Evolutionary conservation across 2,113 vertebrate genomes (phyloP), one percentile per base, ranked within the genome.

Genomic region (Corythoichthys haematopterus): DNA sequence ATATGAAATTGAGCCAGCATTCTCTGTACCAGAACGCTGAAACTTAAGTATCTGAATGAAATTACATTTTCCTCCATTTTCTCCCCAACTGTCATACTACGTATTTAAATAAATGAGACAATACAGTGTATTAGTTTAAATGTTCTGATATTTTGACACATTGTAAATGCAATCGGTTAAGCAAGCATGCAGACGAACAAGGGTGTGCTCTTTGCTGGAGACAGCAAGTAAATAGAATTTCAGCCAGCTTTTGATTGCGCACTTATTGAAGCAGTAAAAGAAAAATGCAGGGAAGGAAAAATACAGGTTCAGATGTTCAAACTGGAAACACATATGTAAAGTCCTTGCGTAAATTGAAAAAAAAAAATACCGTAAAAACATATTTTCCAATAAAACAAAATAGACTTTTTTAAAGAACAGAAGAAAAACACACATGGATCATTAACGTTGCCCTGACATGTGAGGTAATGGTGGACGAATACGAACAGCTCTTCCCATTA

Each of bases 401-500:
- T 20, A 4, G 43, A 36, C 40, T 38, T 52, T 28, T 63, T 36
- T 35, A n/a, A 43, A 55, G 15, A 55, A 66, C 58, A 59, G 36
- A 48, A 16, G 8, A 69, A 65, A 15, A 47, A 47, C 61, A 65
- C 20, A 71, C 20, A 69, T 51, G 69, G 43, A 70, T 68, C 74
- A 57, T 38, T 81, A 68, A 70, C 33, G 55, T 36, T 57, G 55
- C 55, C 33, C 13, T 36, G 65, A 70, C 78, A 84, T 77, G 75
- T 76, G 78, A 75, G 65, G 78, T 55, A 73, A 35, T 48, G 46
- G 72, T 74, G 65, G 80, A 80, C 66, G 70, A 76, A 84, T 82
- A 83, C 73, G 83, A 84, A 82, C 78, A 75, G 68, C 43, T 50
- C 62, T 75, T 72, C 64, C 70, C 76, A 83, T 85, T 84, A 84